These are phyloP conservation scores for Bombycilla garrulus DNA, from an alignment of 2,113 vertebrate genomes.

Conservation along the genomic window DNA sequence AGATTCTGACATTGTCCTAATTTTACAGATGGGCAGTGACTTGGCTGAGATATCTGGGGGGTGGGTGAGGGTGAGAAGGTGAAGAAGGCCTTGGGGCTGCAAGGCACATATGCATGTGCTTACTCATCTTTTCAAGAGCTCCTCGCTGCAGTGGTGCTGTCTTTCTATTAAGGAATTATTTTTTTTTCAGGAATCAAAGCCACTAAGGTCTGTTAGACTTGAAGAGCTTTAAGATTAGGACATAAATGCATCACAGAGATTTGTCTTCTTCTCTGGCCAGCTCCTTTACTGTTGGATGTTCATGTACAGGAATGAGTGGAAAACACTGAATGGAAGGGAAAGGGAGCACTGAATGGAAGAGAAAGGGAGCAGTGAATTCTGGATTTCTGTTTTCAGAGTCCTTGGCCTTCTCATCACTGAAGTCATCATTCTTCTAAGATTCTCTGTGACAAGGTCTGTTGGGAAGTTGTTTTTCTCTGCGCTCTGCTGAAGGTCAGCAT, in stretches of 20 bases:
- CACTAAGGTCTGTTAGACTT: background rate
- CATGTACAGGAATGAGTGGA: background rate
- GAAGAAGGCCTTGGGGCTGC: background rate
- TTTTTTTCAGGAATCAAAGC: background rate
- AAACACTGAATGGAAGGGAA: background rate
- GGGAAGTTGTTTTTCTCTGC: background rate
- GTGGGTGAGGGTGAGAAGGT: background rate
- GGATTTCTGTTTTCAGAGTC: background rate
- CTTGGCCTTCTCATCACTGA: background rate
- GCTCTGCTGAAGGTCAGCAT: background rate
- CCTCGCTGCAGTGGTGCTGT: background rate
- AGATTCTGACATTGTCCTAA: background rate
- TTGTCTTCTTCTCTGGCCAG: background rate
- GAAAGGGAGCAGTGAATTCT: background rate
- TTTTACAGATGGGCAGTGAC: background rate
- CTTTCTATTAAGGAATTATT: background rate
- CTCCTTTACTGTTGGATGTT: background rate
- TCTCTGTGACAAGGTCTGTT: background rate
- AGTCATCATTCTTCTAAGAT: background rate
- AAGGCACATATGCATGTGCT: background rate
- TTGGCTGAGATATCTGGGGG: background rate
- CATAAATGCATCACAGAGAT: background rate
- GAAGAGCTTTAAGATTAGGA: background rate
- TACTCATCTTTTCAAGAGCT: background rate
- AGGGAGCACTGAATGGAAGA: background rate